Base-by-base conservation (phyloP, 2,113 vertebrate species). In the Origma solitaria region DNA sequence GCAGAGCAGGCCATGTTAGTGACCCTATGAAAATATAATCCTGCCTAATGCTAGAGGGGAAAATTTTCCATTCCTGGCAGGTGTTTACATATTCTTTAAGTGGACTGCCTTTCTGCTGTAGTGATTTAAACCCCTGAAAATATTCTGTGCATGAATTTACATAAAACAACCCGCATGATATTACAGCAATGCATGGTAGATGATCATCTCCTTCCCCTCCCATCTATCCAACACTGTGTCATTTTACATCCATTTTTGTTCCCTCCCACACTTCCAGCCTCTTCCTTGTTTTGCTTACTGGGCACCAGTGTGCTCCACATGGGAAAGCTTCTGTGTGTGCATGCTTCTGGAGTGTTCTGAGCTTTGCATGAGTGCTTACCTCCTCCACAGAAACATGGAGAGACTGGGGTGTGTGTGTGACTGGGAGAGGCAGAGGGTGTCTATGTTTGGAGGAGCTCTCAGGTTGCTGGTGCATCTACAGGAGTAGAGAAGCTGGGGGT, bases 241-340 rank as follows among this genome's bases (percentile, higher is more conserved):
- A 42, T 65, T 82, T 85, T 65, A 15, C 18, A 62, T 72, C 18
- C 9, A 8, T 53, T 80, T 76, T 51, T 76, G 8, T 73, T 93
- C 37, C 13, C 33, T 64, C 57, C 28, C 56, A 11, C 22, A 13
- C 22, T 69, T 76, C 11, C 19, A 80, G 22, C 20, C 0, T 0
- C 51, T 70, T 83, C 25, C 15, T 57, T 92, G 24, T 58, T 77
- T 31, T 6, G 2, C 24, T 76, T 11, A 2, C 19, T 38, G 69
- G 1, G 1, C 35, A 30, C 10, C 37, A 23, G 45, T 5, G 1
- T 2, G 5, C 10, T 45, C 23, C 27, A 8, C 7, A 1, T 37
- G 47, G 23, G 42, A 94, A 61, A 25, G 19, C 56, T 72, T 58
- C 15, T 30, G 11, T 49, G 44, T 60, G 10, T 51, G 12, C 13